Evolutionary conservation across 2,888 invertebrate genomes (phyloP), one percentile per base, ranked within the genome.

Genomic region (Trichopria drosophilae): DNA sequence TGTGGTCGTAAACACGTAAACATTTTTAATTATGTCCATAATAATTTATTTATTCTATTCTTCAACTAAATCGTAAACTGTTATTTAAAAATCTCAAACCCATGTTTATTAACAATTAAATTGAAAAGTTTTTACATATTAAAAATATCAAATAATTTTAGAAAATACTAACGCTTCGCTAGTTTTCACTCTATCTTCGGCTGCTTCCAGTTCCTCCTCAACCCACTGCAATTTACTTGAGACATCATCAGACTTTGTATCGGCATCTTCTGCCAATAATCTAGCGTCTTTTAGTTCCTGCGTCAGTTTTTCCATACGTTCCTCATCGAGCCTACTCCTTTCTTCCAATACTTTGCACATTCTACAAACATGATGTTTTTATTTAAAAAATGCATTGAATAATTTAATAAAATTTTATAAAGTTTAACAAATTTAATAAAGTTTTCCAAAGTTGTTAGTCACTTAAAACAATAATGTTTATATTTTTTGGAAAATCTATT

Each of bases 241-340:
- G 69, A 84, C 81, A 78, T 86, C 86, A 67, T 86, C 86, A 62
- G 85, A 86, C 76, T 85, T 85, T 59, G 81, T 75, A 67, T 86
- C 86, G 40, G 84, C 82, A 69, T 86, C 86, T 68, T 86, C 86
- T 51, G 85, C 85, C 63, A 85, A 81, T 65, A 82, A 78, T 72
- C 84, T 81, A 57, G 85, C 84, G 66, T 85, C 84, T 66, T 84
- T 83, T 60, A 87, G 78, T 67, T 86, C 84, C 46, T 78, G 77
- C 71, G 85, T 85, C 62, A 86, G 76, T 59, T 81, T 79, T 63
- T 81, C 80, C 69, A 83, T 82, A 57, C 84, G 79, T 66, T 86
- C 85, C 64, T 84, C 84, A 75, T 85, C 85, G 71, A 81, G 77
- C 67, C 81, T 80, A 68, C 79, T 80, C 66, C 84, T 80, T 67